Evolutionary conservation across 2,888 invertebrate genomes (phyloP).

Genomic region (Drosophila lacicola): DNA sequence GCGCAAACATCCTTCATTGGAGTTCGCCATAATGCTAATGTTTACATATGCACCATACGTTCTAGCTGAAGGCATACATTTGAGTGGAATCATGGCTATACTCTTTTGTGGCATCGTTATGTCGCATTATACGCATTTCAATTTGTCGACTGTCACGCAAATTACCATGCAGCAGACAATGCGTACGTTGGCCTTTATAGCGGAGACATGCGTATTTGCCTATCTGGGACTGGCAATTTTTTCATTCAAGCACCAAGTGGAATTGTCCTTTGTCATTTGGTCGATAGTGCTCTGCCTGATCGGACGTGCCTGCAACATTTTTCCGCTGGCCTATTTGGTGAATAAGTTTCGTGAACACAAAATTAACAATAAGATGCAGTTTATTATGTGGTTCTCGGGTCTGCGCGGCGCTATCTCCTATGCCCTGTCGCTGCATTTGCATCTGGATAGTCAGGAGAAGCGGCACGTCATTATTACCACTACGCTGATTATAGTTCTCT

Average conservation of each 20-base stretch:
- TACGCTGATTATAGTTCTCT: conserved; percentile 98
- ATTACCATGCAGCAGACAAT: conserved; percentile 99
- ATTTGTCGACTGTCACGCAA: conserved; percentile 98
- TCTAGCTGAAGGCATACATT: conserved; percentile 97
- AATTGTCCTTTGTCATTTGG: conserved; percentile 97
- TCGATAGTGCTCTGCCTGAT: conserved; percentile 95
- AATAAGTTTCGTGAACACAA: conserved; percentile 99
- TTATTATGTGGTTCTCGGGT: conserved; percentile 99
- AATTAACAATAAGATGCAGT: conserved; percentile 99
- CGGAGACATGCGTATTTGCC: conserved; percentile 99
- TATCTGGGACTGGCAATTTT: conserved; percentile 91
- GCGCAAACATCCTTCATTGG: conserved; percentile 98
- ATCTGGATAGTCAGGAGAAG: conserved; percentile 95
- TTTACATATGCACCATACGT: conserved; percentile 99
- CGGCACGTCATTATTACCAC: conserved; percentile 98
- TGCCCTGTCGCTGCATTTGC: conserved; percentile 97
- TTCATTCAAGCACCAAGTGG: conserved; percentile 97
- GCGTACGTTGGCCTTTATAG: conserved; percentile 97
- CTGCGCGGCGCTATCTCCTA: conserved; percentile 99
- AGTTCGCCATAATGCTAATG: conserved; percentile 99
- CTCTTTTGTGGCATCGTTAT: conserved; percentile 99
- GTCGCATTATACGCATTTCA: conserved; percentile 99
- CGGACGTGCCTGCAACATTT: conserved; percentile 98
- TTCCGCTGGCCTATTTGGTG: conserved; percentile 95
- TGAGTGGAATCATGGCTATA: conserved; percentile 99